Evolutionary conservation across 2,797 vertebrate species (phyloP), one percentile per base, ranked within the genome.

Genomic region (Euthynnus affinis): DNA sequence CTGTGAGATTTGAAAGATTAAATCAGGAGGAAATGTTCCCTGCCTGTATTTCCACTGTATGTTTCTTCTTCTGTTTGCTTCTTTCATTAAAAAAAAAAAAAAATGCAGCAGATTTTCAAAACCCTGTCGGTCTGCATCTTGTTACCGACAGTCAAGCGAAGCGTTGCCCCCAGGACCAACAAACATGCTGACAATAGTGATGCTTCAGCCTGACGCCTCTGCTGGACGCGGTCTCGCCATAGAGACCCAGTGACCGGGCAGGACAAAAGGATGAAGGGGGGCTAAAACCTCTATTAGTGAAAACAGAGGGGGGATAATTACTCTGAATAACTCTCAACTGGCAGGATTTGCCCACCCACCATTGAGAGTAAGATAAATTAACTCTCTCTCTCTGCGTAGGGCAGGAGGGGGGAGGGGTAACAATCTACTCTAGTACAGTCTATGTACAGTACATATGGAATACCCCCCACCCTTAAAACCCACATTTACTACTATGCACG

Each of bases 291-390:
- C 78, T 57, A 85, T 90, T 90, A 88, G 83, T 74, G 65, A 80
- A 89, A 88, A 89, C 78, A 80, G 71, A 74, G 80, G 89, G 69
- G 87, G 82, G 63, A 83, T 87, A 89, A 91, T 93, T 89, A 90
- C 88, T 90, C 79, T 79, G 79, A 94, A 90, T 83, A 87, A 91
- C 86, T 89, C 84, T 85, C 78, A 80, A 86, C 85, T 77, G 78
- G 81, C 74, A 53, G 84, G 84, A 89, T 81, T 76, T 72, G 88
- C 85, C 86, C 88, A 90, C 85, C 88, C 91, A 82, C 86, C 82
- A 86, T 80, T 82, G 55, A 84, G 82, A 80, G 68, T 23, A 76
- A 80, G 84, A 92, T 79, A 88, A 88, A 91, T 92, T 74, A 88
- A 87, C 91, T 81, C 81, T 65, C 80, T 62, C 80, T 80, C 67